These are phyloP conservation scores for Eclectus roratus DNA, from an alignment of 2,113 vertebrate genomes.

Conservation along the genomic window DNA sequence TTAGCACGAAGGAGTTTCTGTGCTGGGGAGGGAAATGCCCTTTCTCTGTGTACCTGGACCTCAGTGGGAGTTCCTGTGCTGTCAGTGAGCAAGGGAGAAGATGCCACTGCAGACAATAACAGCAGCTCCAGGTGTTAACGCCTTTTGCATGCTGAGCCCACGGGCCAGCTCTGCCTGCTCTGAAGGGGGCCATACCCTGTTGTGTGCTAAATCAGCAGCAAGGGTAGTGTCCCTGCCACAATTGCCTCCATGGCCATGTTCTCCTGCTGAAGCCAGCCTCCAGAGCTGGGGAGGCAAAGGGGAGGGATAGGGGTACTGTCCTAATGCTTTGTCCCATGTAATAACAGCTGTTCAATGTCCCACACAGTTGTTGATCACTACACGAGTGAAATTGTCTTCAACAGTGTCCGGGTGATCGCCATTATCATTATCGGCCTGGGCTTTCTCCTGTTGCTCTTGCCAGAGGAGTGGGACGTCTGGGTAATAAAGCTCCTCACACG, in stretches of 20 bases:
- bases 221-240: not conserved
- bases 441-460: constrained; percentile 92
- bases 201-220: not conserved
- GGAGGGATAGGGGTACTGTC: not conserved
- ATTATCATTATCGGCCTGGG: constrained; percentile 94
- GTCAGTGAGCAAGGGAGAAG: not conserved
- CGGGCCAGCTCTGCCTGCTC: not conserved
- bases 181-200: not conserved
- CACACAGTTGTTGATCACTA: constrained; percentile 90
- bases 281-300: not conserved
- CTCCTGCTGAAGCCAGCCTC: not conserved
- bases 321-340: not conserved
- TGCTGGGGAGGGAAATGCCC: not conserved
- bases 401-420: constrained; percentile 91
- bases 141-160: not conserved
- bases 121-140: not conserved
- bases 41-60: not conserved
- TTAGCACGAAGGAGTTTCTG: not conserved
- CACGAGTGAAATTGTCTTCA: constrained; percentile 92
- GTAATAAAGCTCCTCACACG: constrained; percentile 86
- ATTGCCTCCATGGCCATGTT: not conserved
- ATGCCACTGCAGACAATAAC: not conserved
- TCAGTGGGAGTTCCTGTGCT: not conserved
- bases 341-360: constrained; percentile 8
- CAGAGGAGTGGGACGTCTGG: constrained; percentile 95